Evolutionary conservation across 2,888 invertebrate species (phyloP).

Genomic region (Ephialtes manifestator): DNA sequence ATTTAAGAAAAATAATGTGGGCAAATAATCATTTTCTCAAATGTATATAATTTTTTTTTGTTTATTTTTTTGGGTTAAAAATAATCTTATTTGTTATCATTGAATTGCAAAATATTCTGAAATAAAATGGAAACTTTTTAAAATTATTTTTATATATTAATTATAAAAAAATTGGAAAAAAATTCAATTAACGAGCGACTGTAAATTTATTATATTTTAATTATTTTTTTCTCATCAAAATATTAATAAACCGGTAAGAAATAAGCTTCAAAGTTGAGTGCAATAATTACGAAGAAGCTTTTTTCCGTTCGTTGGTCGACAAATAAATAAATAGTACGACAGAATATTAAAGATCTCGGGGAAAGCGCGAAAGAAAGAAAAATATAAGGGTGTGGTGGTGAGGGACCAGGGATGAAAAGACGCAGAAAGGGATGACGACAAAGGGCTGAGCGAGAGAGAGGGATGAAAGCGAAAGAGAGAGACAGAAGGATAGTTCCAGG

Average conservation of each 20-base stretch:
- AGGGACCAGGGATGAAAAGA: conserved; percentile 60
- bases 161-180: too few relatives aligned
- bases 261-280: conserved; percentile 15
- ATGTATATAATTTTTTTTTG: too few relatives aligned
- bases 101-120: too few relatives aligned
- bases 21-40: not conserved
- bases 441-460: conserved; percentile 36
- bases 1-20: not conserved
- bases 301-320: conserved; percentile 13
- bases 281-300: conserved; percentile 18
- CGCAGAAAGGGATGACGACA: conserved; percentile 59
- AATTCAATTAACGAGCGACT: too few relatives aligned
- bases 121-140: too few relatives aligned
- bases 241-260: not conserved
- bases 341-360: conserved; percentile 33
- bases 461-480: conserved; percentile 56
- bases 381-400: conserved; percentile 45
- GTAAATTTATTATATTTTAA: not conserved
- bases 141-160: too few relatives aligned
- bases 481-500: conserved; percentile 63
- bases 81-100: too few relatives aligned
- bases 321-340: conserved; percentile 30
- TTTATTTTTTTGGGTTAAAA: too few relatives aligned
- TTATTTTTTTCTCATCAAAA: not conserved
- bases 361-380: conserved; percentile 32